Conservation (phyloP, 2,797 vertebrate species). For the Crax fasciolata region DNA sequence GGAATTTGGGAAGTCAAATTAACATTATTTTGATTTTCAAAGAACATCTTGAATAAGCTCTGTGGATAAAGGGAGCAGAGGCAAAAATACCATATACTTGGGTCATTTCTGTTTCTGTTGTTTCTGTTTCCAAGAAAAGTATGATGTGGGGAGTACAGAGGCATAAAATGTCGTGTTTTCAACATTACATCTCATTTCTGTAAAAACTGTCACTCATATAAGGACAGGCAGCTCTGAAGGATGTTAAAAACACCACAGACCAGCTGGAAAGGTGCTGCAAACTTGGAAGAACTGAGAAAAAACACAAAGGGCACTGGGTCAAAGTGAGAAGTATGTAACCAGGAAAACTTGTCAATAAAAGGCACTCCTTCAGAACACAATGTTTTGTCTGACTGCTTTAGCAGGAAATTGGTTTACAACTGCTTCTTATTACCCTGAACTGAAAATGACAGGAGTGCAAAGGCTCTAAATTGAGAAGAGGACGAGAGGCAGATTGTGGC, state of each 20-base stretch:
- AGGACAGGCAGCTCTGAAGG: not conserved
- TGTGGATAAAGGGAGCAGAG: no score
- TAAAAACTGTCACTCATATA: not conserved
- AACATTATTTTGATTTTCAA: not conserved
- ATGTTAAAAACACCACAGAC: constrained; percentile 14
- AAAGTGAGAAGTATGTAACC: constrained; percentile 75
- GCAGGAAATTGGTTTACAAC: constrained; percentile 71
- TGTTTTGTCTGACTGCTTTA: constrained; percentile 65
- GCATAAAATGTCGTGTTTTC: not conserved
- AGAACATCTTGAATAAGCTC: not conserved
- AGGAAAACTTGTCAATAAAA: constrained; percentile 68
- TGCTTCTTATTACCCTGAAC: constrained; percentile 60
- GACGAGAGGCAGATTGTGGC: not conserved
- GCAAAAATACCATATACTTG: not conserved
- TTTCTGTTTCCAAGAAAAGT: not conserved
- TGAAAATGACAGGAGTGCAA: constrained; percentile 29
- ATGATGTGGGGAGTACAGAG: not conserved
- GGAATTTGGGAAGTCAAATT: not conserved
- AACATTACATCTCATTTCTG: not conserved
- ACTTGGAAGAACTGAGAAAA: constrained; percentile 12
- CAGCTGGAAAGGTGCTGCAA: not conserved
- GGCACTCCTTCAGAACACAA: constrained; percentile 74
- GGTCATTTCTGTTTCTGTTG: not conserved
- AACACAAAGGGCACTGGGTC: constrained; percentile 47
- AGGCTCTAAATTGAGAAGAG: constrained; percentile 15